These are phyloP conservation scores for Drosophila setosimentum DNA, from an alignment of 2,888 invertebrate genomes.

Conservation along the genomic window DNA sequence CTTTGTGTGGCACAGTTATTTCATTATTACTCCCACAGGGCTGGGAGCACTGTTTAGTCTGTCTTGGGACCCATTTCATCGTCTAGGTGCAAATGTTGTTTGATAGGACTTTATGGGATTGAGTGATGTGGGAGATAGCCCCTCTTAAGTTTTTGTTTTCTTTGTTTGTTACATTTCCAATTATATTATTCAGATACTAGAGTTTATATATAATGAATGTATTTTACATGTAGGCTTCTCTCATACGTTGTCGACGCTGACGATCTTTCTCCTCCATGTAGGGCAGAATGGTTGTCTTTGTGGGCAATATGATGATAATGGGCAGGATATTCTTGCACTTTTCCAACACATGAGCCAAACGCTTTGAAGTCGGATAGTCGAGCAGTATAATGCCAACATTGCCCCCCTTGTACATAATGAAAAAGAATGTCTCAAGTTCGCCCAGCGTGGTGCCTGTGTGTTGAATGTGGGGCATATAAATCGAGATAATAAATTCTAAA, in stretches of 20 bases:
- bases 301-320: conserved; percentile 52
- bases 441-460: conserved; percentile 28
- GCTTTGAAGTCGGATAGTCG: conserved; percentile 48
- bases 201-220: not conserved
- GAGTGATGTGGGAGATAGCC: not conserved
- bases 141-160: not conserved
- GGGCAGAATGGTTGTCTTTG: conserved; percentile 36
- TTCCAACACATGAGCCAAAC: conserved; percentile 26
- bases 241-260: conserved; percentile 40
- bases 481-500: not conserved
- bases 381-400: conserved; percentile 60
- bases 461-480: not conserved
- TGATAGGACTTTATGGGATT: not conserved
- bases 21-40: not conserved
- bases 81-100: not conserved
- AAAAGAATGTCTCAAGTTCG: conserved; percentile 54
- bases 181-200: conserved; percentile 28
- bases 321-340: conserved; percentile 48
- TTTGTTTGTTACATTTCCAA: not conserved
- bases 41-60: not conserved
- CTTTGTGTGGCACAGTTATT: not conserved
- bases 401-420: conserved; percentile 17
- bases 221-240: conserved; percentile 41
- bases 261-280: conserved; percentile 62
- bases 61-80: not conserved